Evolutionary conservation across 2,888 invertebrate species (phyloP).

Genomic region (Philopedon plagiatum): DNA sequence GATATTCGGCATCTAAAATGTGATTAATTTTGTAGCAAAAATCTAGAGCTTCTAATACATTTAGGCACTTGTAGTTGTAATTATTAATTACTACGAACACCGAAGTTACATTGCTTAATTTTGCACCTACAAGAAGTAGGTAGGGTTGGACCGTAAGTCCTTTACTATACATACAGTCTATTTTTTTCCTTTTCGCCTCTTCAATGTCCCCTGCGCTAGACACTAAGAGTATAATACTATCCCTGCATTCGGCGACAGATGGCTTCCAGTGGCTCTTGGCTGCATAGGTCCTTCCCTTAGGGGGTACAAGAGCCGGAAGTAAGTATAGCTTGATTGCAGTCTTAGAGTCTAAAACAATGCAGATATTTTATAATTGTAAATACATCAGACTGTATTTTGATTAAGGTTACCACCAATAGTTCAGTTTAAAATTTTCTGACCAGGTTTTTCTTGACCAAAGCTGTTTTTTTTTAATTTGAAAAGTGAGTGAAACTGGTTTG

Average conservation of each 20-base stretch:
- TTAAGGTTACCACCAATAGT: neutral
- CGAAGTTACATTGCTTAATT: constrained; percentile 28
- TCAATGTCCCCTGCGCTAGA: constrained; percentile 36
- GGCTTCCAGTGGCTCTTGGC: constrained; percentile 22
- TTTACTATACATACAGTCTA: constrained; percentile 33
- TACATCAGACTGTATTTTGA: neutral
- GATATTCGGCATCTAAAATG: constrained; percentile 30
- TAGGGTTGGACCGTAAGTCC: constrained; percentile 42
- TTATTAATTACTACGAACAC: constrained; percentile 29
- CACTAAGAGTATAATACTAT: constrained; percentile 28
- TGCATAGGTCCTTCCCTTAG: constrained; percentile 28
- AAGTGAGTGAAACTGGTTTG: neutral
- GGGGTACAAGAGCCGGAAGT: constrained; percentile 36
- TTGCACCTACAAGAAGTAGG: constrained; percentile 30
- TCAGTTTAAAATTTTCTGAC: neutral
- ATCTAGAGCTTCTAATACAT: constrained; percentile 30
- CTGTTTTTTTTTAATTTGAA: neutral
- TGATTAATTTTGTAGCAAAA: constrained; percentile 32
- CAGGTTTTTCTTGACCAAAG: neutral
- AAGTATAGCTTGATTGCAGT: constrained; percentile 13
- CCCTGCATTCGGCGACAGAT: constrained; percentile 32
- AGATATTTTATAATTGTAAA: constrained; percentile 1
- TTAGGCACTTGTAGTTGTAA: constrained; percentile 15
- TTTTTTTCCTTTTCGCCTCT: constrained; percentile 28
- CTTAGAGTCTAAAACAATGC: constrained; percentile 6